Evolutionary conservation across 2,113 vertebrate species (phyloP).

Genomic region (Phoxinus phoxinus): DNA sequence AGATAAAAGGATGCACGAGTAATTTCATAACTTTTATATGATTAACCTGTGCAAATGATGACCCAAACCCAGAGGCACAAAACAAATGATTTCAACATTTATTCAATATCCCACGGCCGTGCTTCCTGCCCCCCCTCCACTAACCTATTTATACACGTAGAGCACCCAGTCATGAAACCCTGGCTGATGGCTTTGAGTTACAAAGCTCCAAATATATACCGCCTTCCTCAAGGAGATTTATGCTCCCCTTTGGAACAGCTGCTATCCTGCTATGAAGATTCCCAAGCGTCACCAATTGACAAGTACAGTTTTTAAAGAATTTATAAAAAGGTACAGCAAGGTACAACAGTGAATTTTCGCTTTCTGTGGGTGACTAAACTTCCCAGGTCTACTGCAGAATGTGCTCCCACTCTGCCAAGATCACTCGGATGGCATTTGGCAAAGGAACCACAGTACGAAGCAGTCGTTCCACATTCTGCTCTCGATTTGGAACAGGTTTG

Average conservation of each 20-base stretch:
- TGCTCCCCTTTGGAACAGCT: constrained; percentile 69
- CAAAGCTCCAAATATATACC: constrained; percentile 77
- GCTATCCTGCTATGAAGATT: constrained; percentile 67
- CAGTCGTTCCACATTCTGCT: constrained; percentile 35
- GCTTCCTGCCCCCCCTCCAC: constrained; percentile 61
- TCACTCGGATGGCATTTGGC: constrained; percentile 48
- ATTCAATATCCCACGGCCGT: constrained; percentile 56
- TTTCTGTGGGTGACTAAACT: background rate
- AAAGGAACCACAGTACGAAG: constrained; percentile 24
- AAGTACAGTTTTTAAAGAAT: background rate
- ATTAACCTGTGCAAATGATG: background rate
- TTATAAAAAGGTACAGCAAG: background rate
- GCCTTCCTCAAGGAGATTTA: constrained; percentile 61
- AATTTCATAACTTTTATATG: background rate
- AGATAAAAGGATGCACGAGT: background rate
- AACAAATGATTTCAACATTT: constrained; percentile 23
- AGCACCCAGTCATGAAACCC: constrained; percentile 56
- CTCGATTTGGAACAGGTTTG: constrained; percentile 2
- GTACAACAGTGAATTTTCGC: background rate
- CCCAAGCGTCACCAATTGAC: background rate
- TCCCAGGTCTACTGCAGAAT: background rate
- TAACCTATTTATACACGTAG: constrained; percentile 70
- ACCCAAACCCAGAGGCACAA: background rate
- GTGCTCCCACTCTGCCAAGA: constrained; percentile 13
- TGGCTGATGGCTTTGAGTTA: constrained; percentile 69